phyloP scores from a whole-genome alignment of 2,113 vertebrate genomes.

The Myodes glareolus region DNA sequence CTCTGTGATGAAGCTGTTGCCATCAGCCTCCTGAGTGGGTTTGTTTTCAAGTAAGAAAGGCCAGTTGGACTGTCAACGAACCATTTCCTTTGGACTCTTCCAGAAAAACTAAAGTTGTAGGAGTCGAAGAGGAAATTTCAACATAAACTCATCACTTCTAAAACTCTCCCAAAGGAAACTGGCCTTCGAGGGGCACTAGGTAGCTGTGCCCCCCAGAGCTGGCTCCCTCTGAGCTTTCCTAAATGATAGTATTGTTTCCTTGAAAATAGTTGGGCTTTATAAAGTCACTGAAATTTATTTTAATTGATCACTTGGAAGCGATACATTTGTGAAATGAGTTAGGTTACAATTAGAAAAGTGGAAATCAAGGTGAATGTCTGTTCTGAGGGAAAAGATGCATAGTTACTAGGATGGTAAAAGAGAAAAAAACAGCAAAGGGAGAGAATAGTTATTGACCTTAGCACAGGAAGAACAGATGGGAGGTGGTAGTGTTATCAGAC shows the following conservation, averaged over 20 bases:
- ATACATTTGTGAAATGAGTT: not conserved
- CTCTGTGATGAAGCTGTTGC: not conserved
- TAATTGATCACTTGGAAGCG: not conserved
- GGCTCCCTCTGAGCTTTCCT: constrained; percentile 10
- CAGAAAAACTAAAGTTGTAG: constrained; percentile 32
- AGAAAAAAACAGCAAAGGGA: not conserved
- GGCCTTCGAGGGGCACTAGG: not conserved
- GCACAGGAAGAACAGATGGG: not conserved
- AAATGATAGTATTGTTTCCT: constrained; percentile 13
- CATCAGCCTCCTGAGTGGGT: not conserved
- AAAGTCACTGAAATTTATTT: not conserved
- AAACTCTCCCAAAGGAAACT: constrained; percentile 14
- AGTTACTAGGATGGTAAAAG: not conserved
- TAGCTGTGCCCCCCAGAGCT: not conserved
- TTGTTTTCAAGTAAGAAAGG: constrained; percentile 45
- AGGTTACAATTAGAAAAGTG: not conserved
- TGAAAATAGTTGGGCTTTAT: not conserved
- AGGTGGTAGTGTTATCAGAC: not conserved
- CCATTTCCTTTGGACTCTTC: constrained; percentile 23
- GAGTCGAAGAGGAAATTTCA: constrained; percentile 42
- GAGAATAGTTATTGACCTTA: not conserved
- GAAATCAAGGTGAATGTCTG: not conserved
- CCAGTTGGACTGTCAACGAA: not conserved
- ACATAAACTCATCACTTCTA: constrained; percentile 37
- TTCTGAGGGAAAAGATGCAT: not conserved